Percentiles rank a stretch among this genome's conserved stretches.
These are phyloP conservation scores for Nomada flava DNA, from an alignment of 2,888 invertebrate genomes.

Conservation along the genomic window DNA sequence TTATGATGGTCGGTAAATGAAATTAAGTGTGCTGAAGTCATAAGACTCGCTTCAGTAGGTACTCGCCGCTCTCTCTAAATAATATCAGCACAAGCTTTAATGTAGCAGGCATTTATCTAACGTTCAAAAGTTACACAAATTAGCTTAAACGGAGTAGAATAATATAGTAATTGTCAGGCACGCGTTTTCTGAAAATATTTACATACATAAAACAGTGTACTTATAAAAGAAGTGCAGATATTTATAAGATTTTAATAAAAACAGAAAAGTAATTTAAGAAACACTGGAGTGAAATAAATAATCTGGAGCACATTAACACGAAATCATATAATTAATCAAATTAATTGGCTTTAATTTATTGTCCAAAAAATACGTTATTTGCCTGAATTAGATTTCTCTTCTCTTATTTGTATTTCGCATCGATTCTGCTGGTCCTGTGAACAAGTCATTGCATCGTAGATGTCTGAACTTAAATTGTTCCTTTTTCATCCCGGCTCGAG, in stretches of 20 bases:
- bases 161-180: neutral
- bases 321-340: too few relatives aligned
- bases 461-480: slow-evolving; percentile 1
- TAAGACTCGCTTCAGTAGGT: neutral
- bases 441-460: neutral
- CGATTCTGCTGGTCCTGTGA: neutral
- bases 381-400: neutral
- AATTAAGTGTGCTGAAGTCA: slow-evolving; percentile 15
- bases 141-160: neutral
- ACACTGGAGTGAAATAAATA: too few relatives aligned
- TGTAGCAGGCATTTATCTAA: neutral
- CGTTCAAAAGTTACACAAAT: slow-evolving; percentile 7
- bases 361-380: neutral
- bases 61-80: slow-evolving; percentile 3
- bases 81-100: neutral
- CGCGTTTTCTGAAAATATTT: too few relatives aligned
- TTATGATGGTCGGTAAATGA: slow-evolving; percentile 21
- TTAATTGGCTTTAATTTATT: too few relatives aligned
- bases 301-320: too few relatives aligned
- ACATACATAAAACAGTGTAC: too few relatives aligned
- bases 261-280: too few relatives aligned
- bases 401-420: neutral
- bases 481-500: slow-evolving; percentile 13
- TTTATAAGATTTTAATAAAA: too few relatives aligned
- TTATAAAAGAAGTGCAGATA: too few relatives aligned